Conservation (phyloP, 2,113 vertebrate genomes). For the Corythaixoides concolor region DNA sequence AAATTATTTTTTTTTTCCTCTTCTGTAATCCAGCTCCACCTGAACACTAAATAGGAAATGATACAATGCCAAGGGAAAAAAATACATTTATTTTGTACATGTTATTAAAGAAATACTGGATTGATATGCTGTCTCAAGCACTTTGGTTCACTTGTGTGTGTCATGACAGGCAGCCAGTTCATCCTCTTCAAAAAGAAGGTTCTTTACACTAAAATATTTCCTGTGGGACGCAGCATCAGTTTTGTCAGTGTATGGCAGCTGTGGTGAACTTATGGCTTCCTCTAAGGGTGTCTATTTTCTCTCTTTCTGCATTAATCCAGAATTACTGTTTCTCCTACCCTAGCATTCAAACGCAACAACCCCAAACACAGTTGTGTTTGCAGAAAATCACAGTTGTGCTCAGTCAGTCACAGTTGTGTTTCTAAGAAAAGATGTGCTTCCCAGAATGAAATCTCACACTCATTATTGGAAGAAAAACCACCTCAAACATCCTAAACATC, state of each 20-base stretch:
- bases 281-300: neutral
- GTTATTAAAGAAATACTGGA: neutral
- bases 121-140: neutral
- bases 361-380: conserved; percentile 54
- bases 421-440: conserved; percentile 38
- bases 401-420: neutral
- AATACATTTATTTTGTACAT: neutral
- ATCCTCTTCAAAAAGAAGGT: neutral
- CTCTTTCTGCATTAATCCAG: neutral
- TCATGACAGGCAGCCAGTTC: neutral
- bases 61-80: neutral
- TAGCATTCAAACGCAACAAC: neutral
- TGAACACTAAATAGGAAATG: neutral
- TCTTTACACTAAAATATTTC: neutral
- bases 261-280: neutral
- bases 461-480: neutral
- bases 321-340: conserved; percentile 49
- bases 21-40: neutral
- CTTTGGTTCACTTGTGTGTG: neutral
- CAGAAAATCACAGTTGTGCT: conserved; percentile 34
- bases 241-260: neutral
- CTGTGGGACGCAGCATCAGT: neutral
- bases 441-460: neutral
- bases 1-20: neutral
- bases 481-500: neutral